Evolutionary conservation across 2,797 vertebrate genomes (phyloP), one percentile per base, ranked within the genome.

Genomic region (Cyprinella venusta): DNA sequence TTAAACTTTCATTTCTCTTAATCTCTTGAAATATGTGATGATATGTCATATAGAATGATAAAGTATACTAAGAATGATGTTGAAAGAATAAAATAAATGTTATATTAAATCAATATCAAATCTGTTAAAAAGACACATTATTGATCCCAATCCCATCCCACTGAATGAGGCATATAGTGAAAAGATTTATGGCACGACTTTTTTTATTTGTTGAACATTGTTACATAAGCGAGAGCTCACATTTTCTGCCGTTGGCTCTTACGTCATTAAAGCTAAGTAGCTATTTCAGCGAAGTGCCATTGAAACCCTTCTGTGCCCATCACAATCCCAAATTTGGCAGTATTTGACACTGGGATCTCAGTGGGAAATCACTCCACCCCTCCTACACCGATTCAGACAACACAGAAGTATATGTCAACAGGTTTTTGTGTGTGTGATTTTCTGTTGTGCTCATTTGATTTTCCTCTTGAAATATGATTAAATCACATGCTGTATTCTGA

Each of bases 231-330:
- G 0, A 48, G 54, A 36, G 21, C 24, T 63, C 16, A 48, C 30
- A 63, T 48, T 19, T 70, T 79, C 77, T 13, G 68, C 48, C 63
- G 74, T 65, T 8, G 69, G 30, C 30, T 65, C 45, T 72, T 74
- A 52, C 70, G 56, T 81, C 80, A 81, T 30, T 64, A 81, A 81
- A 65, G 80, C 30, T 26, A 40, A 65, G 80, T n/a, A 74, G 19
- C 80, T 65, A 52, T 52, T 45, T 74, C 80, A 74, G 80, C 80
- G 40, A 81, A 81, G 80, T 81, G 80, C 42, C 69, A 65, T 64
- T 75, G 21, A 48, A 81, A 75, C 59, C 45, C 80, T 81, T 75
- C 59, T 65, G 70, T 75, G 70, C 70, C 33, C 45, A 81, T 75
- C 70, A 75, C 48, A n/a, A 65, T 81, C 70, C 21, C 19, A 8